Conservation (phyloP, 2,797 vertebrate genomes). For the Megaceryle alcyon region DNA sequence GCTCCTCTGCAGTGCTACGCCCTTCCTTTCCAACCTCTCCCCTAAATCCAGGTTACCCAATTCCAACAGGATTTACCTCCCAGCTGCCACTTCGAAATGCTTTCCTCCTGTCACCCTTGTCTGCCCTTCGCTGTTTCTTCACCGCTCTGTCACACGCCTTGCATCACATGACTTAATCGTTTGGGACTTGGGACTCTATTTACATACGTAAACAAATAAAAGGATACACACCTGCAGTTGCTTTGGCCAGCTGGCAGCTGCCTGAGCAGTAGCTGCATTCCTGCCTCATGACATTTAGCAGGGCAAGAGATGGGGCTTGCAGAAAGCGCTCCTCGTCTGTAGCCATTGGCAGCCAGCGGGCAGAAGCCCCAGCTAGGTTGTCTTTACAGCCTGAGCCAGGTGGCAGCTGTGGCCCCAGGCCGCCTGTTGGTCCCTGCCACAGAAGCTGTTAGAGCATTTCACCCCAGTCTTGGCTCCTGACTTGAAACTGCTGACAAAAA, state of each 20-base stretch:
- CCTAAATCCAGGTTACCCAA: slow-evolving; percentile 56
- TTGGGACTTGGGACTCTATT: slow-evolving; percentile 21
- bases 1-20: neutral
- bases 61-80: slow-evolving; percentile 23
- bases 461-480: neutral
- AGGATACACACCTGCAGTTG: neutral
- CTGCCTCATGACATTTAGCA: neutral
- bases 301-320: neutral
- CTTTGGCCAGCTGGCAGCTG: slow-evolving; percentile 23
- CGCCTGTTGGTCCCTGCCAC: neutral
- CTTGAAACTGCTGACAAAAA: neutral
- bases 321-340: neutral
- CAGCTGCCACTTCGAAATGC: slow-evolving; percentile 24
- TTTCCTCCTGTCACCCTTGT: slow-evolving; percentile 29
- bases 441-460: neutral
- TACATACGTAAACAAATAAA: slow-evolving; percentile 63
- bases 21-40: slow-evolving; percentile 64
- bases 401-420: neutral
- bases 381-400: neutral
- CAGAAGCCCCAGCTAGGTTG: neutral
- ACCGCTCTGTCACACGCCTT: slow-evolving; percentile 15
- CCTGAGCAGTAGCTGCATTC: slow-evolving; percentile 6
- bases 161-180: neutral
- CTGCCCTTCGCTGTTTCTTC: slow-evolving; percentile 25
- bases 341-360: neutral